Percentiles rank a stretch among this genome's conserved stretches.
phyloP scores from a whole-genome alignment of 2,797 vertebrate genomes.

The Acanthiza pusilla region DNA sequence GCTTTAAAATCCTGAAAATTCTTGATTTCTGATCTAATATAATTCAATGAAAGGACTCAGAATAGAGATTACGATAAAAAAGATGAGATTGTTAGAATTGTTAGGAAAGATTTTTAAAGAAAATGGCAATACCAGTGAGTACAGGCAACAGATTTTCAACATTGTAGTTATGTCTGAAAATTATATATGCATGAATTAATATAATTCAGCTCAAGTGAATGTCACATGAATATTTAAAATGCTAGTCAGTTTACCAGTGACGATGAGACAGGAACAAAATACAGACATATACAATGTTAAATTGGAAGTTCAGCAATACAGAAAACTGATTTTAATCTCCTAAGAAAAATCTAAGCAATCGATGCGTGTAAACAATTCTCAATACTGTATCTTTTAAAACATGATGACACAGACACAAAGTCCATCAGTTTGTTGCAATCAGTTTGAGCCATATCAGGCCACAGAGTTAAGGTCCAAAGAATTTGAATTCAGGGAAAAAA shows the following conservation, averaged over 20 bases:
- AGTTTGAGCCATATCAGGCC: background rate
- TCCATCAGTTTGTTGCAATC: background rate
- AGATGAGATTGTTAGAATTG: background rate
- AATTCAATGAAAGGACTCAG: background rate
- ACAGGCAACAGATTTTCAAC: background rate
- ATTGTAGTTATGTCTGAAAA: background rate
- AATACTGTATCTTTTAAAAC: background rate
- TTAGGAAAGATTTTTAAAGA: background rate
- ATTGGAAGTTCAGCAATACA: background rate
- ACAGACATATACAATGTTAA: background rate
- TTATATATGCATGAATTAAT: background rate
- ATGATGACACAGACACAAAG: fast-evolving
- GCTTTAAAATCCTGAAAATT: background rate
- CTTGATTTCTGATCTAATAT: background rate
- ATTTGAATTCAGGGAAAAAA: background rate
- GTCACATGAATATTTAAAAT: background rate
- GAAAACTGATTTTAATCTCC: background rate
- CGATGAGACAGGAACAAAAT: background rate
- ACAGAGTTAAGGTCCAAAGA: background rate
- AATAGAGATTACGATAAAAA: background rate
- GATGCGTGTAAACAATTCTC: background rate
- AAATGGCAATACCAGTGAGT: background rate
- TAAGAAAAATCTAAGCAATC: background rate
- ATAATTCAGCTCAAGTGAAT: background rate
- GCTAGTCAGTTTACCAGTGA: background rate